Conservation (phyloP, 2,888 invertebrate species). For the Mechanitis mazaeus region DNA sequence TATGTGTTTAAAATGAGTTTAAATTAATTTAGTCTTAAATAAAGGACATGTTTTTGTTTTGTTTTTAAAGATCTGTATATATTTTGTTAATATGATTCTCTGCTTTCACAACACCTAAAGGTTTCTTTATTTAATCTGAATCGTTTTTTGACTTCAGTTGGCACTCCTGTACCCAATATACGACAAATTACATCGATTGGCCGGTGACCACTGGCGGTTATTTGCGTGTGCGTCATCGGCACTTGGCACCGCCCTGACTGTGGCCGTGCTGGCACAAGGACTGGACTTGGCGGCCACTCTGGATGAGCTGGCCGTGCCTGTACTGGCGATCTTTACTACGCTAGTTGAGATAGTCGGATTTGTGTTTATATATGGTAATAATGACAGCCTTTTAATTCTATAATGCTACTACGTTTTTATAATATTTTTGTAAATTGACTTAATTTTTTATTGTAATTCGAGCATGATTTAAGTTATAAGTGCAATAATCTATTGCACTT, state of each 20-base stretch:
- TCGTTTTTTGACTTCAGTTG: conserved; percentile 46
- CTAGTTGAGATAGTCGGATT: conserved; percentile 63
- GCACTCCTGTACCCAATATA: conserved; percentile 63
- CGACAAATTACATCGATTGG: conserved; percentile 58
- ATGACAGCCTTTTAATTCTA: too few relatives aligned
- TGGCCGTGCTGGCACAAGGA: conserved; percentile 56
- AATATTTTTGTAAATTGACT: too few relatives aligned
- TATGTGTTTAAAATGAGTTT: too few relatives aligned
- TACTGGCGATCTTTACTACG: conserved; percentile 56
- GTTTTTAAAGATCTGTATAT: not conserved
- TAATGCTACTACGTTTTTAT: too few relatives aligned
- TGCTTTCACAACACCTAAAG: too few relatives aligned
- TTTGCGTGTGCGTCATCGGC: conserved; percentile 62
- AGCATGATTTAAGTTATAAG: too few relatives aligned
- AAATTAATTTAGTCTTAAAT: too few relatives aligned
- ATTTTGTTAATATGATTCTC: not conserved
- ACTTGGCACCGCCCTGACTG: conserved; percentile 59
- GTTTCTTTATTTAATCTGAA: not conserved
- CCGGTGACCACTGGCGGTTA: conserved; percentile 63
- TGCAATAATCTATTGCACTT: too few relatives aligned
- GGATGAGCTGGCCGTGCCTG: conserved; percentile 59
- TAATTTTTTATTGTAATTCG: too few relatives aligned
- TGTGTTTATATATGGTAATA: conserved; percentile 64
- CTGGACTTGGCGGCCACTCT: conserved; percentile 51
- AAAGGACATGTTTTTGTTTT: conserved; percentile 7